Evolutionary conservation across 53 echinoderm and acorn worm species (phyloP).

Genomic region (Henricia sp.): DNA sequence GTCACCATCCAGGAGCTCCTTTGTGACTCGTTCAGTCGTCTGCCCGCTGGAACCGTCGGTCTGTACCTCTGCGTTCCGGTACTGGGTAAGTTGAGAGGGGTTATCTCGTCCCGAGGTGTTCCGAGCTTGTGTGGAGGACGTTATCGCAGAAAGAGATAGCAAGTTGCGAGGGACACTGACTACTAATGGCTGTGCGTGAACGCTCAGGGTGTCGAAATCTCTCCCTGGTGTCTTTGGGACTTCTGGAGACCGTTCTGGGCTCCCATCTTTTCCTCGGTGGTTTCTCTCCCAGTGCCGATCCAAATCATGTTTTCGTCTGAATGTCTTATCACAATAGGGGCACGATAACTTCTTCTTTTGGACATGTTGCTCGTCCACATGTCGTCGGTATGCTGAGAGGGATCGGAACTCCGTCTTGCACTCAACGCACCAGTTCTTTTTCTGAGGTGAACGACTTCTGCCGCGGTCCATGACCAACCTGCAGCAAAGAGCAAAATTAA

Average conservation of each 20-base stretch:
- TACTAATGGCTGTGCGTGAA: slow-evolving; percentile 8
- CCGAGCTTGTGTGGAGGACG: background rate
- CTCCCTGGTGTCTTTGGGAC: slow-evolving; percentile 28
- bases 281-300: slow-evolving; percentile 7
- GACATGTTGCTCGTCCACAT: slow-evolving; percentile 20
- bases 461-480: slow-evolving; percentile 8
- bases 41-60: background rate
- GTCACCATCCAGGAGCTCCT: slow-evolving; percentile 35
- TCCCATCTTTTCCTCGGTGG: background rate
- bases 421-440: slow-evolving; percentile 1
- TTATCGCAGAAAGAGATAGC: background rate
- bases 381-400: background rate
- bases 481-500: background rate
- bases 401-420: background rate
- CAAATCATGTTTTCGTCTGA: slow-evolving; percentile 9
- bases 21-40: slow-evolving; percentile 7
- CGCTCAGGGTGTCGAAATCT: slow-evolving; percentile 9
- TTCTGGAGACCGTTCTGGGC: background rate
- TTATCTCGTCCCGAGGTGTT: background rate
- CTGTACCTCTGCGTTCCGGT: background rate
- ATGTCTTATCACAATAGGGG: slow-evolving; percentile 24
- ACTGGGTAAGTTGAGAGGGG: background rate
- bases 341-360: background rate
- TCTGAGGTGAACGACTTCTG: slow-evolving; percentile 14
- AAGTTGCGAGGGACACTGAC: background rate